A percentile compares a stretch with the other conserved stretches of the same genome.
Evolutionary conservation across 2,113 vertebrate genomes (phyloP).

Genomic region (Dipodomys spectabilis): DNA sequence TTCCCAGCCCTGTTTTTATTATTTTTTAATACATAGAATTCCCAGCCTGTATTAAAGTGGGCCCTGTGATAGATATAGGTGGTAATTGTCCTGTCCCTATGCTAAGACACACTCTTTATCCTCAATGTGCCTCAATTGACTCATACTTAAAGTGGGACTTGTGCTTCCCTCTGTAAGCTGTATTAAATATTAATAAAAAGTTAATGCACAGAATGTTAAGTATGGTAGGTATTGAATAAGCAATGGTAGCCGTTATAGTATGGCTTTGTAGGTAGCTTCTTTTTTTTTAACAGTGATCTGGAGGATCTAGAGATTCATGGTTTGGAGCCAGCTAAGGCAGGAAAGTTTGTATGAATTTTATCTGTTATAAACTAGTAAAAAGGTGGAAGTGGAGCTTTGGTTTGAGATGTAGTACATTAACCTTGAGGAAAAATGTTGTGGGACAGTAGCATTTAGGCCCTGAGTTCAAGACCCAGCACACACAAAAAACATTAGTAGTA

Average conservation of each 20-base stretch:
- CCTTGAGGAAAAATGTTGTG: no score
- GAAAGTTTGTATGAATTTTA: no score
- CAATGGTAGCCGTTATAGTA: neutral
- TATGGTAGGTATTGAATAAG: neutral
- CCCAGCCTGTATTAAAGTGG: neutral
- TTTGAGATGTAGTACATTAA: no score
- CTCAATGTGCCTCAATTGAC: neutral
- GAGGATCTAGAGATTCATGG: no score
- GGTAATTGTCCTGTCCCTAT: neutral
- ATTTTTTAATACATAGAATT: neutral
- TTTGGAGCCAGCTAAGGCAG: no score
- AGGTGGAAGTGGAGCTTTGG: no score
- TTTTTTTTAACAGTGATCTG: neutral
- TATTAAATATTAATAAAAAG: neutral
- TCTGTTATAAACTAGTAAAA: no score
- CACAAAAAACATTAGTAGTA: neutral
- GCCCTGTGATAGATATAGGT: neutral
- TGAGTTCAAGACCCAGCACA: no score
- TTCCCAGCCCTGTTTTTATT: neutral
- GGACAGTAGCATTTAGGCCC: no score
- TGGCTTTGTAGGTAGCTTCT: neutral
- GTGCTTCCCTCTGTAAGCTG: neutral
- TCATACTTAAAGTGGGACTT: neutral
- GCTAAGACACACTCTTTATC: neutral
- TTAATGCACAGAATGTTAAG: neutral